Percentiles rank a stretch among this genome's conserved stretches.
These are phyloP conservation scores for Bucorvus abyssinicus DNA, from an alignment of 2,797 vertebrate species.

Conservation along the genomic window DNA sequence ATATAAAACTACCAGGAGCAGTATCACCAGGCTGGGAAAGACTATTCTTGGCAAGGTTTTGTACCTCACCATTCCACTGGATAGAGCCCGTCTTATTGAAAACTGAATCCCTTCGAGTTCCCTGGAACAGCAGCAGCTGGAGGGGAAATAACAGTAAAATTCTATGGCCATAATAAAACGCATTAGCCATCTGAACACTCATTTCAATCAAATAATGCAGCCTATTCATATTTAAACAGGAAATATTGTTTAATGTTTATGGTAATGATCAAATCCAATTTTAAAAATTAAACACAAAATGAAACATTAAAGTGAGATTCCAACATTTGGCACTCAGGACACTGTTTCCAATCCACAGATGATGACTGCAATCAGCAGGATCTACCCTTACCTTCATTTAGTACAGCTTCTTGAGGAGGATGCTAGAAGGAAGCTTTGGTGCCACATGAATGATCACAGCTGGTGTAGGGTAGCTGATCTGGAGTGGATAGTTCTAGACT, in stretches of 20 bases:
- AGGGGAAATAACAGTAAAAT: constrained; percentile 74
- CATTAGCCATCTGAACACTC: constrained; percentile 77
- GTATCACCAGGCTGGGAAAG: not conserved
- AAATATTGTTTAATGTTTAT: constrained; percentile 78
- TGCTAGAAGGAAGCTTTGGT: not conserved
- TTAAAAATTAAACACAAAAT: constrained; percentile 78
- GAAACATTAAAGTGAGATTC: constrained; percentile 69
- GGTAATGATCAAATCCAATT: constrained; percentile 74
- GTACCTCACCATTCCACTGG: not conserved
- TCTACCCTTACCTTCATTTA: not conserved
- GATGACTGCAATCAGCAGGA: not conserved
- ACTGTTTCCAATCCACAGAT: not conserved
- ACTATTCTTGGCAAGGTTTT: constrained; percentile 36
- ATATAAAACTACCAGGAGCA: constrained; percentile 44
- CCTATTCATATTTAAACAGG: constrained; percentile 77
- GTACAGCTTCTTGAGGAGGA: not conserved
- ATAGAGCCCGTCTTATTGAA: constrained; percentile 30
- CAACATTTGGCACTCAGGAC: constrained; percentile 45
- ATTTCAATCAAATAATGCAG: constrained; percentile 70
- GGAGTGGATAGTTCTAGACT: not conserved
- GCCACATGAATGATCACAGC: not conserved
- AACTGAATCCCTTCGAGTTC: constrained; percentile 31
- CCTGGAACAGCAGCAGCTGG: constrained; percentile 66
- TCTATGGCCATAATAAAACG: constrained; percentile 73
- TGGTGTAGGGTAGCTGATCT: not conserved